These are phyloP conservation scores for Arenaria interpres DNA, from an alignment of 2,113 vertebrate genomes.

Conservation along the genomic window DNA sequence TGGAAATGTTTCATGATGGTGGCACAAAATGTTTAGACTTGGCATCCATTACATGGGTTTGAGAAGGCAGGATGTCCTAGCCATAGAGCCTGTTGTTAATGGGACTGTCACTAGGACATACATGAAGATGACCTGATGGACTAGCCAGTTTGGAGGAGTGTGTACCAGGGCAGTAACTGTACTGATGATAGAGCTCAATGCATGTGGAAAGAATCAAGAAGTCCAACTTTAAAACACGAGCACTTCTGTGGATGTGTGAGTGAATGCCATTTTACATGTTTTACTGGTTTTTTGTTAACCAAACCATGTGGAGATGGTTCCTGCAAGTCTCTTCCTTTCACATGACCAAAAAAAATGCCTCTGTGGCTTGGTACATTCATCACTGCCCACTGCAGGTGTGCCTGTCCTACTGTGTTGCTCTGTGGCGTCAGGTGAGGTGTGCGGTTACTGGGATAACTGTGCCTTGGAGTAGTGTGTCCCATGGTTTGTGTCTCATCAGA, in stretches of 20 bases:
- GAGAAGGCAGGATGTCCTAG: background rate
- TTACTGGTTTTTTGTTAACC: background rate
- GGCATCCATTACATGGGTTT: background rate
- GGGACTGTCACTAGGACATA: background rate
- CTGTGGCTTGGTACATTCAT: background rate
- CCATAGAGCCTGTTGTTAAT: background rate
- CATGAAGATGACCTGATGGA: background rate
- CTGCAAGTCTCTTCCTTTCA: background rate
- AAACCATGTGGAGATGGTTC: background rate
- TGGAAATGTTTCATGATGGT: background rate
- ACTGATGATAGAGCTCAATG: background rate
- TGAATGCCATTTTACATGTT: background rate
- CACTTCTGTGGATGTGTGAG: background rate
- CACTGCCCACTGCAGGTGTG: background rate
- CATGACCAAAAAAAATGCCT: background rate
- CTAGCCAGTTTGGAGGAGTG: background rate
- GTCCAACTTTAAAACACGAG: background rate
- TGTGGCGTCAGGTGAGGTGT: accelerated
- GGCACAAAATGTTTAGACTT: background rate
- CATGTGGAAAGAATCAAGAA: background rate
- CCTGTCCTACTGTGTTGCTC: background rate
- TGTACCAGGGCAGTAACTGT: background rate
- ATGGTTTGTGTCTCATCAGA: background rate
- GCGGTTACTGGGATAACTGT: too few species aligned
- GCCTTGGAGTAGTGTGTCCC: background rate